Base-by-base conservation (phyloP, 1,140 invertebrate species). In the Diprion similis region DNA sequence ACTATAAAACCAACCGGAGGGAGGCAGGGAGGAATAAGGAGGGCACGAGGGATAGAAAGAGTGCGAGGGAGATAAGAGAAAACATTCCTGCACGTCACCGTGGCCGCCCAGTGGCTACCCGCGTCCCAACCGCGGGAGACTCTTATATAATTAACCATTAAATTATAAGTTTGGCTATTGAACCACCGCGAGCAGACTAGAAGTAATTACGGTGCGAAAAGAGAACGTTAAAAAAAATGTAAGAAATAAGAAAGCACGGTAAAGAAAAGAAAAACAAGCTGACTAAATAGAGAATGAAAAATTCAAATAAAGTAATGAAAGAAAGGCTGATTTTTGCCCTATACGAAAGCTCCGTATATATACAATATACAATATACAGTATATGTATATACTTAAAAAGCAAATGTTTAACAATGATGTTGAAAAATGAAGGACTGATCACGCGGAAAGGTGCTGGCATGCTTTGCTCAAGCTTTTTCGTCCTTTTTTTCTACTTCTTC, bases 131-230 rank as follows among this genome's bases (percentile, higher is more conserved):
- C 84, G 84, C 83, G 80, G 82, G 78, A 79, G 83, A 83, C 83
- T 81, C 84, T 87, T 87, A 85, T 88, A 87, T 87, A 88, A 88
- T 88, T 88, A 88, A 88, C 82, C 85, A 87, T 86, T 87, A 87
- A 88, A 88, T 88, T 88, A 88, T 86, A 87, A 88, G 86, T 86
- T 87, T 84, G 84, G 85, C 82, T 86, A 87, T 87, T 85, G 85
- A 82, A 73, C 72, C 73, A 66, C 67, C 19, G 37, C 71, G 68
- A 37, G 72, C 66, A 46, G 81, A 82, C 83, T 86, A 84, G 82
- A 85, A 86, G 85, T 87, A 88, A 88, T 88, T 88, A 86, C 84
- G 75, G 67, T 80, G 71, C 46, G 72, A 75, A 73, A 78, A 73
- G 68, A 75, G 74, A 73, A 72, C 72, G 65, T 75, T 68, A 74